Base-by-base conservation (phyloP, 2,113 vertebrate genomes). In the Scalopus aquaticus region DNA sequence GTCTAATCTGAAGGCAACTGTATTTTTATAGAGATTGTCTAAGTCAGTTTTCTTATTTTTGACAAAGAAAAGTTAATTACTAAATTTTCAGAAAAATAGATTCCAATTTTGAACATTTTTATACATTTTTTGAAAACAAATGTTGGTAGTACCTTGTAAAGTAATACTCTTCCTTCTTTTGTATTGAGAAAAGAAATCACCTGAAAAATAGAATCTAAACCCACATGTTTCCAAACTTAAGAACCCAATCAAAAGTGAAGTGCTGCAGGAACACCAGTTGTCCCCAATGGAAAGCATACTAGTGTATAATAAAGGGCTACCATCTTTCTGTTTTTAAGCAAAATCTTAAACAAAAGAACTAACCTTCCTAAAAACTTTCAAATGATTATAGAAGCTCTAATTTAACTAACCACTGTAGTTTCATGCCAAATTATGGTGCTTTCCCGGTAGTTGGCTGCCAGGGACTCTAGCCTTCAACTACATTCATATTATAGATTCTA, bases 381-480 rank as follows among this genome's bases (percentile, higher is more conserved):
- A 26, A 60, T 73, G 86, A 28, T 70, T 90, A 93, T 56, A 58
- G 56, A 73, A 56, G 35, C 37, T 78, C 17, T 64, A 91, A 96
- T 97, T 85, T 24, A 97, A 96, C n/a, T 85, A 56, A 78, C 81
- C 22, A 84, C 96, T 93, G 82, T 39, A n/a, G 28, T 65, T 93
- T 90, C 94, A 73, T 97, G 49, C 76, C 65, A 85, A 89, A 96
- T 98, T 95, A 84, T 46, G 0, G 0, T 39, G 4, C 73, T n/a
- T 94, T 96, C 91, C 95, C 92, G 90, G 91, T 92, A 91, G 54
- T 91, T 94, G 93, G 22, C 65, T 88, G 56, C 79, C 70, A 70
- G 60, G 90, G 80, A 94, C 91, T 96, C 35, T 9, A 96, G 67
- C 42, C 65, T 91, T 94, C 94, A 13, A n/a, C 17, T 35, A 9